A percentile compares a stretch with the other conserved stretches of the same genome.
Conservation (phyloP, 2,113 vertebrate genomes). For the Orycteropus afer region DNA sequence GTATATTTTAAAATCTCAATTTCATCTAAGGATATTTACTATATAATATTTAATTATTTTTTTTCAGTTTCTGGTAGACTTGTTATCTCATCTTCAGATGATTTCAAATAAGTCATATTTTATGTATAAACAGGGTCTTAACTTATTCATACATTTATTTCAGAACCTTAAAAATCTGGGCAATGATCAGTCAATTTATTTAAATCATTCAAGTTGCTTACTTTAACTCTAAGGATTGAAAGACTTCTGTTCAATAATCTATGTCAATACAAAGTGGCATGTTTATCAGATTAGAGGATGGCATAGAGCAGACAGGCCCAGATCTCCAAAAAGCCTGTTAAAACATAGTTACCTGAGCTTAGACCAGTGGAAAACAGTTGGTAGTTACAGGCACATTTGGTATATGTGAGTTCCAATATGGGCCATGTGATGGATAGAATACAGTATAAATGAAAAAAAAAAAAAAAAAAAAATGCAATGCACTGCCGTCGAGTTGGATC, state of each 20-base stretch:
- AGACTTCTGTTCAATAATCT: neutral
- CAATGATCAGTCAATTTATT: neutral
- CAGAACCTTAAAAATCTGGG: neutral
- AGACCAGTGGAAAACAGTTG: neutral
- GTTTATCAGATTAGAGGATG: neutral
- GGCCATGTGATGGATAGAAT: neutral
- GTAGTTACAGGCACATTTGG: neutral
- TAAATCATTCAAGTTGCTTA: neutral
- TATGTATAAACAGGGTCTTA: neutral
- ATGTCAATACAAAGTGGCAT: neutral
- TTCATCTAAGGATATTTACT: neutral
- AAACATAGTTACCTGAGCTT: neutral
- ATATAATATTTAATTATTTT: neutral
- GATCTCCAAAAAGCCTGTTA: neutral
- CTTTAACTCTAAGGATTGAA: neutral
- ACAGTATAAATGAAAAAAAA: no score
- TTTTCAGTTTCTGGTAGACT: neutral
- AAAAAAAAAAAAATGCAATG: no score
- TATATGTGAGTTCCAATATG: neutral
- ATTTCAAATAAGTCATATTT: neutral
- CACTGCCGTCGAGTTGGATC: no score
- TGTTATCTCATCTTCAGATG: neutral
- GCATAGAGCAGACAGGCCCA: neutral
- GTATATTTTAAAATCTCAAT: neutral
- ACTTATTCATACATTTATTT: neutral